These are phyloP conservation scores for Drosophila pachea DNA, from an alignment of 1,140 invertebrate species.

Conservation along the genomic window DNA sequence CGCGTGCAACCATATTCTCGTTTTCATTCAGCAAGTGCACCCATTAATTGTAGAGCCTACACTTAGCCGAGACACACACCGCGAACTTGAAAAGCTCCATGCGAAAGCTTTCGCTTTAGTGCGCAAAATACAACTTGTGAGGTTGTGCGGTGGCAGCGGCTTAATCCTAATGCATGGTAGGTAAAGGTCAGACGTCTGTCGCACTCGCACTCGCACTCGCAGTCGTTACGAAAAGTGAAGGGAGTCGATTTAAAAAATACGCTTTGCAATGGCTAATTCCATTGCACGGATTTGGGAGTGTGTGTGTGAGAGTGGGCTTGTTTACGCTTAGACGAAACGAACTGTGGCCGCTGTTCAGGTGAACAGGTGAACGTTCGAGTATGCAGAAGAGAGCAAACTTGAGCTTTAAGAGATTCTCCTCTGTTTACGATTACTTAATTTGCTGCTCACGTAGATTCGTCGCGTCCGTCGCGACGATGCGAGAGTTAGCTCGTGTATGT, in stretches of 20 bases:
- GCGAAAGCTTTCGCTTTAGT: slow-evolving; percentile 19
- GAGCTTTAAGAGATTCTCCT: slow-evolving; percentile 43
- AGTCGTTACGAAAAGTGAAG: slow-evolving; percentile 55
- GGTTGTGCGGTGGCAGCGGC: neutral
- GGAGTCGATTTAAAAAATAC: slow-evolving; percentile 59
- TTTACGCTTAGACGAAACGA: slow-evolving; percentile 52
- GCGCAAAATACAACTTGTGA: neutral
- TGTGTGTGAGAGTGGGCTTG: slow-evolving; percentile 3
- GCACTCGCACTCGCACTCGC: neutral
- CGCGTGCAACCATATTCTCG: too few species aligned
- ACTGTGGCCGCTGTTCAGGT: slow-evolving; percentile 36
- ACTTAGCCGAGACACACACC: neutral
- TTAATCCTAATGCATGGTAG: slow-evolving; percentile 40
- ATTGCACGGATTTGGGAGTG: slow-evolving; percentile 24
- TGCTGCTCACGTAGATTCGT: slow-evolving; percentile 58
- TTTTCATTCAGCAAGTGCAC: too few species aligned
- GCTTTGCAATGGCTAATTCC: slow-evolving; percentile 36
- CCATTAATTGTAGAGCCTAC: too few species aligned
- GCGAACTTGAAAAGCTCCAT: neutral
- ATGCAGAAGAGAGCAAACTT: slow-evolving; percentile 17
- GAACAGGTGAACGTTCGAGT: slow-evolving; percentile 62
- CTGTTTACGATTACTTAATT: slow-evolving; percentile 51
- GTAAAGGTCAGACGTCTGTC: slow-evolving; percentile 28
- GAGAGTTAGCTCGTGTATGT: slow-evolving; percentile 30
- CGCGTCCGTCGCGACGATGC: slow-evolving; percentile 3